Evolutionary conservation across 1,140 invertebrate genomes (phyloP), one percentile per base, ranked within the genome.

Genomic region (Drosophila sulfurigaster): DNA sequence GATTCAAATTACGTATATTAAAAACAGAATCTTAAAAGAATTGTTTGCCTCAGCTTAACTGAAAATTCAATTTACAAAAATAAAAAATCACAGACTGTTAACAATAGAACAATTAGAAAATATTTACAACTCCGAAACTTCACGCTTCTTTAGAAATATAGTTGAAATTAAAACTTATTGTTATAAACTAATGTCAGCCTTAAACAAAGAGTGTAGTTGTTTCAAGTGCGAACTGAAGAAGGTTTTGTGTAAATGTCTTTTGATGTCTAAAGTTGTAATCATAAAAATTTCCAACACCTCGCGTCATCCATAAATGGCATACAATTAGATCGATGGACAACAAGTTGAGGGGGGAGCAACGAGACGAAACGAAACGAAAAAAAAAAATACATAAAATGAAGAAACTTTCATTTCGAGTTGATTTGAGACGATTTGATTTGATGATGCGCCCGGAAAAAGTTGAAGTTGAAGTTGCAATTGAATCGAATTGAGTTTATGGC

Each of bases 401-500:
- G 82, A 86, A 88, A 88, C 77, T 89, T 88, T 88, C 80, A 69
- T 87, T 82, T 87, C 59, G 67, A 82, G 79, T 82, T 88, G 73
- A 78, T 83, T 79, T 72, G 58, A 64, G 38, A 66, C 69, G 72
- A 75, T 72, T 77, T 77, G 51, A 66, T 66, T 75, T 74, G 76
- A 59, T 75, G 67, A 71, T 82, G 82, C 68, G 63, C 56, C 67
- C 58, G 72, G 73, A 88, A 87, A 85, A 86, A 87, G 79, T 82
- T 54, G 80, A 63, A 51, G 59, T 67, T 74, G 64, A 82, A 81
- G 45, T 52, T 38, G 35, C 15, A 77, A 56, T 68, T 25, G 58
- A 76, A 48, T 56, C 5, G 66, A 72, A 81, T 77, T 77, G 81
- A 73, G 77, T 78, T 70, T 85, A 85, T 82, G 57, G 67, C 54